phyloP scores from a whole-genome alignment of 2,113 vertebrate genomes.

The Marmota monax region DNA sequence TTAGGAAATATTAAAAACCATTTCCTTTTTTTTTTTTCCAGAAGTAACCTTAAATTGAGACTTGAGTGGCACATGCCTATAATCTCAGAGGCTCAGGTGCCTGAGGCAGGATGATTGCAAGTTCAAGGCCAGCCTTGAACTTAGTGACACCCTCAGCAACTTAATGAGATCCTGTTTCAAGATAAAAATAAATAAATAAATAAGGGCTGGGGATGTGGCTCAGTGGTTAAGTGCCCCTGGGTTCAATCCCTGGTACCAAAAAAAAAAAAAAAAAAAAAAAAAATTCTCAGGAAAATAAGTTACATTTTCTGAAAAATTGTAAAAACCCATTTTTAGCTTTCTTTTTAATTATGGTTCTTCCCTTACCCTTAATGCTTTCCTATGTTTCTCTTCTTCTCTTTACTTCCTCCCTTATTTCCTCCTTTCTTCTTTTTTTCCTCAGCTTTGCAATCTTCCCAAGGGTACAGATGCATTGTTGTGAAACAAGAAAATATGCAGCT shows the following conservation, averaged over 20 bases:
- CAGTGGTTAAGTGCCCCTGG: too few species aligned
- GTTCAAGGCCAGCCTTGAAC: too few species aligned
- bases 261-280: background rate
- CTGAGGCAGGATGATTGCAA: too few species aligned
- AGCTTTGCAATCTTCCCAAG: background rate
- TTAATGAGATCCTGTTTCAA: too few species aligned
- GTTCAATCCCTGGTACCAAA: too few species aligned
- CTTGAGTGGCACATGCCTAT: background rate
- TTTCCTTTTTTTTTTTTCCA: background rate
- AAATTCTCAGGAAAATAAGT: background rate
- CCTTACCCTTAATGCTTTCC: background rate
- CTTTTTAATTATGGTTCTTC: background rate
- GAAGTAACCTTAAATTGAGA: background rate
- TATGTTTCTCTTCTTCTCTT: background rate
- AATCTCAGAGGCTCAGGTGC: too few species aligned
- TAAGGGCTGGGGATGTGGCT: too few species aligned
- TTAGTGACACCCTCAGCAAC: too few species aligned
- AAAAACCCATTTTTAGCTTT: background rate
- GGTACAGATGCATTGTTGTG: background rate
- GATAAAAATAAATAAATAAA: too few species aligned
- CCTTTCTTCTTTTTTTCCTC: too few species aligned
- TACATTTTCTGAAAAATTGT: background rate
- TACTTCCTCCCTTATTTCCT: fast-evolving
- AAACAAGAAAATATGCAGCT: background rate
- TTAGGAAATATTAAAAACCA: background rate